Evolutionary conservation across 2,113 vertebrate genomes (phyloP).

Genomic region (Irena cyanogastra): DNA sequence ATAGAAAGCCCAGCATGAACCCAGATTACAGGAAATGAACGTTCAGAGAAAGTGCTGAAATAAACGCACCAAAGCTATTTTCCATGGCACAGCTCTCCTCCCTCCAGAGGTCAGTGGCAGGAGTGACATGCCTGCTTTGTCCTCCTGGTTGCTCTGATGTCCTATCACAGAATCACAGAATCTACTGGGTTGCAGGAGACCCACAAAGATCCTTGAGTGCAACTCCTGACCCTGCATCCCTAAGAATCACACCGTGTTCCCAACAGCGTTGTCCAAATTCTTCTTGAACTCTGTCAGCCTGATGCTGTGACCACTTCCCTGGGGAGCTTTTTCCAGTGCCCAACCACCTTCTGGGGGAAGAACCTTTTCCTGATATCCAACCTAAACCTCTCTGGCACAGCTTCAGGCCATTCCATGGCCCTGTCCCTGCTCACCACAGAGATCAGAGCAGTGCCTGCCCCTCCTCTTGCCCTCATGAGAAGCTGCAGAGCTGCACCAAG

Average conservation of each 20-base stretch:
- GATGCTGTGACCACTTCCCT: neutral
- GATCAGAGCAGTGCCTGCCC: neutral
- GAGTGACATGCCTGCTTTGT: accelerated
- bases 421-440: neutral
- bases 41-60: neutral
- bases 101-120: neutral
- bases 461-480: neutral
- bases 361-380: accelerated
- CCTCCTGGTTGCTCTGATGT: neutral
- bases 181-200: neutral
- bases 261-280: neutral
- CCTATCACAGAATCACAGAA: neutral
- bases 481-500: neutral
- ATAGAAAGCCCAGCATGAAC: neutral
- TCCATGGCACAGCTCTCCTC: neutral
- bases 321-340: neutral
- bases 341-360: neutral
- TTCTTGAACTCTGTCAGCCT: neutral
- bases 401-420: neutral
- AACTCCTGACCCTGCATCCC: neutral
- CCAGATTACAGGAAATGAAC: neutral
- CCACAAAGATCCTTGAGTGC: neutral
- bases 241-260: neutral
- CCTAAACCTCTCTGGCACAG: neutral
- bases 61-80: neutral